Percentiles rank a stretch among this genome's conserved stretches.
Conservation (phyloP, 2,797 vertebrate genomes). For the Lithobates pipiens region DNA sequence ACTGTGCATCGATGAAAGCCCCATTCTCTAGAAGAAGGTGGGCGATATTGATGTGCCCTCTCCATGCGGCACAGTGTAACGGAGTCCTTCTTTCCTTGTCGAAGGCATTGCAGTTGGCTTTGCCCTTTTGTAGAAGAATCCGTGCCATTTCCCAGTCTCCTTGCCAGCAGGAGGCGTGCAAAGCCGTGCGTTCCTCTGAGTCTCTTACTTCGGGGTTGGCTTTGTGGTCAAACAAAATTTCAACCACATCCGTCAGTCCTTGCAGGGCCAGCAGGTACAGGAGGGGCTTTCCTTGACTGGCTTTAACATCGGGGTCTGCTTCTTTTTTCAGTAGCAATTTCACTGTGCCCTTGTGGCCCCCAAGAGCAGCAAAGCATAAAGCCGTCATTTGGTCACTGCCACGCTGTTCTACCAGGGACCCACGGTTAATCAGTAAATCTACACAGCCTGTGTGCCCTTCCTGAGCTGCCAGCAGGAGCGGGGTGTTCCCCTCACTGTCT, state of each 20-base stretch:
- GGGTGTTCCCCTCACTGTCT: conserved; percentile 80
- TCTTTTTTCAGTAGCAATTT: conserved; percentile 80
- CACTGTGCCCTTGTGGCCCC: conserved; percentile 74
- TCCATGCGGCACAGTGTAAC: conserved; percentile 83
- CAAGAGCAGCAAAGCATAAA: conserved; percentile 74
- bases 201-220: conserved; percentile 80
- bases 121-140: conserved; percentile 75
- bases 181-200: conserved; percentile 78
- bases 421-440: conserved; percentile 78
- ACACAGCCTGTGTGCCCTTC: conserved; percentile 79
- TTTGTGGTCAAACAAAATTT: conserved; percentile 79
- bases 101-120: conserved; percentile 76
- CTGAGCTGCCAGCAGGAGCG: conserved; percentile 81
- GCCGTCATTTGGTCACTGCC: conserved; percentile 81
- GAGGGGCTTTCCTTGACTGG: conserved; percentile 80
- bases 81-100: conserved; percentile 79
- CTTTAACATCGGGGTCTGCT: conserved; percentile 78
- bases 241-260: conserved; percentile 71
- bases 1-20: conserved; percentile 75
- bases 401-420: conserved; percentile 77
- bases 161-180: conserved; percentile 83
- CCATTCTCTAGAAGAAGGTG: conserved; percentile 71
- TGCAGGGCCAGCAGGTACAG: conserved; percentile 83
- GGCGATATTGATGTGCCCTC: conserved; percentile 73
- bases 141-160: conserved; percentile 73